Evolutionary conservation across 2,888 invertebrate species (phyloP).

Genomic region (Acrobasis repandana): DNA sequence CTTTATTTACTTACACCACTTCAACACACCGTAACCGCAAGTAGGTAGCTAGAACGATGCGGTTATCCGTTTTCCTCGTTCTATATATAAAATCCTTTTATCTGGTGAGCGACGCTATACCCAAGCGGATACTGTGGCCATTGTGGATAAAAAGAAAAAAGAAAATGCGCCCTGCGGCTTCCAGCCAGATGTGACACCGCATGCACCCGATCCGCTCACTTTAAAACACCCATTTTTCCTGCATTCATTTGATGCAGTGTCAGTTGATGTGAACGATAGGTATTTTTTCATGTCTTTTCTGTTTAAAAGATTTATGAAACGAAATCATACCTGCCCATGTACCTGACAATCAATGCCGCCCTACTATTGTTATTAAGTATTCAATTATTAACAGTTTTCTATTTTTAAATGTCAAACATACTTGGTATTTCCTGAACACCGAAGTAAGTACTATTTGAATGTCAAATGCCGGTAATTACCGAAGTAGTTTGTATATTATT

Average conservation of each 20-base stretch:
- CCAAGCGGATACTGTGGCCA: constrained; percentile 34
- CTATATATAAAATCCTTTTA: constrained; percentile 70
- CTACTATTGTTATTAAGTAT: not conserved
- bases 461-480: constrained; percentile 1
- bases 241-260: not conserved
- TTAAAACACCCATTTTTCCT: constrained; percentile 34
- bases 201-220: constrained; percentile 31
- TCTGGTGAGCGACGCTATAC: constrained; percentile 40
- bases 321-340: not conserved
- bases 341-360: not conserved
- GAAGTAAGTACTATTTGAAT: not conserved
- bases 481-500: not conserved
- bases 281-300: not conserved
- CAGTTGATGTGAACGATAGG: not conserved
- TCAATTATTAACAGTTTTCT: not conserved
- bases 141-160: constrained; percentile 39
- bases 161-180: constrained; percentile 48
- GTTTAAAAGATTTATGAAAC: not conserved
- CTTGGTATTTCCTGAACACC: constrained; percentile 2
- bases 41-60: constrained; percentile 26
- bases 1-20: constrained; percentile 14
- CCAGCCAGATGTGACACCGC: constrained; percentile 46
- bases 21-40: constrained; percentile 11
- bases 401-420: constrained; percentile 4
- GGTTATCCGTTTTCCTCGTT: constrained; percentile 53